A percentile compares a stretch with the other conserved stretches of the same genome.
These are phyloP conservation scores for Bembecia ichneumoniformis DNA, from an alignment of 2,888 invertebrate species.

Conservation along the genomic window DNA sequence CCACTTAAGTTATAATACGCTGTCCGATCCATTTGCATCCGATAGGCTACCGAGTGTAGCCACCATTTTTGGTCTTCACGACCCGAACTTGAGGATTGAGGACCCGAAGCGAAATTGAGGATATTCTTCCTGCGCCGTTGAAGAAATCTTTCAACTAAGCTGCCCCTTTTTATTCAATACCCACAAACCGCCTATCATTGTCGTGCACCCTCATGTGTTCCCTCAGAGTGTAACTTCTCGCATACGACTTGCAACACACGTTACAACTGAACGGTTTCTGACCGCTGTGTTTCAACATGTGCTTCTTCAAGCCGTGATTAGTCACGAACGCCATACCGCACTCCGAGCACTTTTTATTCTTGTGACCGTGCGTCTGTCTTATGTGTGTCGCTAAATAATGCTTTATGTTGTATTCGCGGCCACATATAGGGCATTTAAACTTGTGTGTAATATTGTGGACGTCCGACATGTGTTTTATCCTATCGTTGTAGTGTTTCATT, in stretches of 20 bases:
- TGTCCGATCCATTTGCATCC: no score
- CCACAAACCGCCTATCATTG: conserved; percentile 8
- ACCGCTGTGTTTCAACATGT: conserved; percentile 55
- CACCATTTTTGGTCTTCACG: no score
- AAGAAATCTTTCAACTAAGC: no score
- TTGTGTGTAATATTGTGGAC: conserved; percentile 49
- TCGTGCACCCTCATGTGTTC: conserved; percentile 39
- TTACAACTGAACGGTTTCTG: conserved; percentile 46
- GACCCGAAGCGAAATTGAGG: no score
- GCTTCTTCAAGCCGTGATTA: conserved; percentile 58
- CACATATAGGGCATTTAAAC: conserved; percentile 47
- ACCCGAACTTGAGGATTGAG: no score
- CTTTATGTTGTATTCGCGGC: conserved; percentile 47
- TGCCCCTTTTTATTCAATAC: background rate
- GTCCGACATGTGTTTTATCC: conserved; percentile 59
- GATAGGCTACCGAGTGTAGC: no score
- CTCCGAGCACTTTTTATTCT: conserved; percentile 54
- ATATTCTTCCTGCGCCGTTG: no score
- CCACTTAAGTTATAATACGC: no score
- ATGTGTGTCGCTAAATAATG: conserved; percentile 58
- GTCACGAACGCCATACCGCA: conserved; percentile 65
- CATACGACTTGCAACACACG: conserved; percentile 44
- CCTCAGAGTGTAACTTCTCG: conserved; percentile 31
- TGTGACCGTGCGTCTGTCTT: conserved; percentile 54
- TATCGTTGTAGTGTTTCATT: conserved; percentile 58